phyloP scores from a whole-genome alignment of 2,797 vertebrate genomes.

The Fringilla coelebs region DNA sequence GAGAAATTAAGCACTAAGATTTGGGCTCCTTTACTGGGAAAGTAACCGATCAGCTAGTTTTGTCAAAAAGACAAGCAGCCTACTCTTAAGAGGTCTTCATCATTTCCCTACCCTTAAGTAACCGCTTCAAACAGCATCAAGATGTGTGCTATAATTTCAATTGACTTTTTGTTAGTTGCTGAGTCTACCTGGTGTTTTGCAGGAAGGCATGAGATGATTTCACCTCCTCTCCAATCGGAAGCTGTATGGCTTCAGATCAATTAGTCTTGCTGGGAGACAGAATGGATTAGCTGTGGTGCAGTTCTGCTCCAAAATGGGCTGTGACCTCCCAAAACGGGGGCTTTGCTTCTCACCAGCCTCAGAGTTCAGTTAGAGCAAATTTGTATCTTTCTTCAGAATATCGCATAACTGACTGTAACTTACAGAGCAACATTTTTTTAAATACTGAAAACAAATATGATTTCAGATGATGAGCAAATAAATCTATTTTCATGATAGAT shows the following conservation, averaged over 20 bases:
- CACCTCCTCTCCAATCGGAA: not conserved
- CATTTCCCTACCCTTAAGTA: not conserved
- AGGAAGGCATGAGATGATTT: not conserved
- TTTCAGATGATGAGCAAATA: not conserved
- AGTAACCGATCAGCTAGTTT: not conserved
- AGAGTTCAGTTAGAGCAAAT: not conserved
- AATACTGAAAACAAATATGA: not conserved
- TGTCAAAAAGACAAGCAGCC: not conserved
- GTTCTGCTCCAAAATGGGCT: not conserved
- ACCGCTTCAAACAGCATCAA: not conserved
- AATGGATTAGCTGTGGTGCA: not conserved
- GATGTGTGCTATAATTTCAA: not conserved
- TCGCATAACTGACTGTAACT: fast-evolving
- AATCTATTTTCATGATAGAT: not conserved
- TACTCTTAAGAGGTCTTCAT: not conserved
- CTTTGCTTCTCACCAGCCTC: not conserved
- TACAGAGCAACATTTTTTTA: not conserved
- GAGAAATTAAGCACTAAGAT: not conserved
- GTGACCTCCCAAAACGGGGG: not conserved
- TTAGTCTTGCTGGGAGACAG: not conserved
- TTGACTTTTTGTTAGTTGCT: not conserved
- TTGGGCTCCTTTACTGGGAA: not conserved
- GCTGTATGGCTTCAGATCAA: not conserved
- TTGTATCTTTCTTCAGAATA: not conserved
- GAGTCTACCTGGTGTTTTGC: not conserved